These are phyloP conservation scores for Cydia strobilella DNA, from an alignment of 1,140 invertebrate species.

Conservation along the genomic window DNA sequence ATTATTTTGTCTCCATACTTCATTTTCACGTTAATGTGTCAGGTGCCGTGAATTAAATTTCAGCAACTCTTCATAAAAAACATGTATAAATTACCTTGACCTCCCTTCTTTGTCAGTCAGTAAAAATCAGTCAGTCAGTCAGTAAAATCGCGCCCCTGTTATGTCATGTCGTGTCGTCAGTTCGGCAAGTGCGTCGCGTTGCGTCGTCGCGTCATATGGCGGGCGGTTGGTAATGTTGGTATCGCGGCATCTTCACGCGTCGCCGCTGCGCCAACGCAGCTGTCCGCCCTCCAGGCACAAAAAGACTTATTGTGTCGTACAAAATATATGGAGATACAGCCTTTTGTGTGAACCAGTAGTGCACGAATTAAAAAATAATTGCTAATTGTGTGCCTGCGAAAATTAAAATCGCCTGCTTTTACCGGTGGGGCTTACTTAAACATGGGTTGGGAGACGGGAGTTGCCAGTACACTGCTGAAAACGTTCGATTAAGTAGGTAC, in stretches of 20 bases:
- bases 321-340: neutral
- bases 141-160: neutral
- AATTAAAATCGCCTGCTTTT: conserved; percentile 30
- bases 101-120: too few species aligned
- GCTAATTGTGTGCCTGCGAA: conserved; percentile 31
- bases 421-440: conserved; percentile 5
- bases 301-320: neutral
- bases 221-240: conserved; percentile 66
- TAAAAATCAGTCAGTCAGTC: too few species aligned
- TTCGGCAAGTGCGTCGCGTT: conserved; percentile 30
- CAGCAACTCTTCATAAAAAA: too few species aligned
- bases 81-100: too few species aligned
- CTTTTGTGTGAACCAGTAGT: neutral
- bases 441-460: neutral
- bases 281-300: neutral
- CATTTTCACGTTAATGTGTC: too few species aligned
- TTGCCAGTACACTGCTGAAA: neutral
- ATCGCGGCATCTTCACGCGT: conserved; percentile 71
- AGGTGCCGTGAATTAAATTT: too few species aligned
- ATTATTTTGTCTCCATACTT: too few species aligned
- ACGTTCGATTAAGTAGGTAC: neutral
- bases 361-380: conserved; percentile 31
- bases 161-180: conserved; percentile 12
- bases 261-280: conserved; percentile 39
- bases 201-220: conserved; percentile 64